Evolutionary conservation across 1,140 invertebrate species (phyloP), one percentile per base, ranked within the genome.

Genomic region (Drosophila bifasciata): DNA sequence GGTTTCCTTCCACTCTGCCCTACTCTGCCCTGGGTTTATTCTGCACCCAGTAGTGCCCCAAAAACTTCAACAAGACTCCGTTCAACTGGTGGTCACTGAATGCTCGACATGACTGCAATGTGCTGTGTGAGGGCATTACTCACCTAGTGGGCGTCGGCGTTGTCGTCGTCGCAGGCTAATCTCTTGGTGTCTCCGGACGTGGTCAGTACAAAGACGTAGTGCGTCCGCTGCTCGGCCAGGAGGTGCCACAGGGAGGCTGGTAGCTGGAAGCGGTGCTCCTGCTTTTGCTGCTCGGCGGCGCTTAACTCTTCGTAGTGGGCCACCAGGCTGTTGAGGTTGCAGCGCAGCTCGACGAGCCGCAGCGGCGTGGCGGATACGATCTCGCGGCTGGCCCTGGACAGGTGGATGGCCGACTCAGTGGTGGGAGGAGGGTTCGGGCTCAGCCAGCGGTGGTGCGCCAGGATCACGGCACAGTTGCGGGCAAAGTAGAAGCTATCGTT

Each of bases 401-500:
- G 21, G n/a, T 62, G 19, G 3, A 80, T 78, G 9, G 61, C 11
- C 6, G 25, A 9, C 15, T 53, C 50, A 0, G 13, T 28, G 11
- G 28, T n/a, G 0, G 6, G 36, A 9, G n/a, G 53, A 49, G 32
- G 44, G 5, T 71, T 44, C 5, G 63, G 53, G 1, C 53, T 62
- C 4, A 91, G 72, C 90, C 90, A 91, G 23, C 83, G 81, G 68
- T 92, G 85, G 4, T 89, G 58, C 13, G 76, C 72, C n/a, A 92
- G 71, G 40, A 91, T 91, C 5, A 91, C 62, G 8, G 76, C 79
- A 16, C 90, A 92, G 23, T 90, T 91, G 36, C 58, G 58, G 0
- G 86, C 71, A 43, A 92, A 91, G 53, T 84, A 91, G 62, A 91
- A 91, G 41, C 86, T 76, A 66, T 91, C 88, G 76, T 73, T 74